These are phyloP conservation scores for Equus quagga DNA, from an alignment of 2,113 vertebrate species.

Conservation along the genomic window DNA sequence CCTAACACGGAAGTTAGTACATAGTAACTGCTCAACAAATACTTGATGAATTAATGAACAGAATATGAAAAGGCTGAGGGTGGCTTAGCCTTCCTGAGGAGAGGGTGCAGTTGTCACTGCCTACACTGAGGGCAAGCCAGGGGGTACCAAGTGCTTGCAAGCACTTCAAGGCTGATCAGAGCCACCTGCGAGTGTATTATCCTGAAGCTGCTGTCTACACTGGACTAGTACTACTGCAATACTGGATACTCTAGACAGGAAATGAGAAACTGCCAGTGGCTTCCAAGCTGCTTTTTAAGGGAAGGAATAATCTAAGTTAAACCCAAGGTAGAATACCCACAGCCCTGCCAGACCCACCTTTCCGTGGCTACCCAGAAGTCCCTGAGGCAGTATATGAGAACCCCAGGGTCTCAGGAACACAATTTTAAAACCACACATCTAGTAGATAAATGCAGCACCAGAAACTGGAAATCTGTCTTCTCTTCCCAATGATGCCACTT, in stretches of 20 bases:
- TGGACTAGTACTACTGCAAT: neutral
- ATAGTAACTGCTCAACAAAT: neutral
- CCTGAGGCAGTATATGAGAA: neutral
- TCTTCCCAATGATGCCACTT: neutral
- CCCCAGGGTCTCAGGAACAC: neutral
- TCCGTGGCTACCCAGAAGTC: neutral
- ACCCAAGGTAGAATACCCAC: neutral
- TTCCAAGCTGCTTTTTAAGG: neutral
- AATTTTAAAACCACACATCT: neutral
- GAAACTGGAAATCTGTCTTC: neutral
- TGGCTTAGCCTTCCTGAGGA: neutral
- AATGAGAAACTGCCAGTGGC: neutral
- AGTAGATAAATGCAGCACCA: neutral
- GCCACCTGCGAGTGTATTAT: neutral
- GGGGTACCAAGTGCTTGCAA: neutral
- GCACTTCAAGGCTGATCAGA: neutral
- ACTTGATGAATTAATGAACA: neutral
- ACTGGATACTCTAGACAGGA: neutral
- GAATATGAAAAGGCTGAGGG: neutral
- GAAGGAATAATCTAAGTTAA: neutral
- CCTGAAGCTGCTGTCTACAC: neutral
- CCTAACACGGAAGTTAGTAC: neutral
- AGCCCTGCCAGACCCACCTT: neutral
- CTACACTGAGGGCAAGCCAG: neutral
- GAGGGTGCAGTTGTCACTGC: neutral